Evolutionary conservation across 92 coral and sea anemone species (phyloP).

Genomic region (Galaxea fascicularis): DNA sequence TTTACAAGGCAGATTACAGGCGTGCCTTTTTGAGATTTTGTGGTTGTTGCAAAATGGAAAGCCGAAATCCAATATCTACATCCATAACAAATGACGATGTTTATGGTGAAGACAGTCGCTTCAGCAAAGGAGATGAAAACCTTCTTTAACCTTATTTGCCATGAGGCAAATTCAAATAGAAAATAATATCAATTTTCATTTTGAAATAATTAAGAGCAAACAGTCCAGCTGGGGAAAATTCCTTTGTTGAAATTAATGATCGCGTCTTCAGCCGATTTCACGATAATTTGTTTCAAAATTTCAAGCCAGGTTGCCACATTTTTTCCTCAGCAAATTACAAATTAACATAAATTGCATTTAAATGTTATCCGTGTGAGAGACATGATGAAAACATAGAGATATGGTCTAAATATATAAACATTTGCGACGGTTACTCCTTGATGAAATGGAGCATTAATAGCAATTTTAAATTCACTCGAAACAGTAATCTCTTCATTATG

Average conservation of each 20-base stretch:
- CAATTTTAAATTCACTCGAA: background rate
- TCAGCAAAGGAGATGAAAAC: conserved; percentile 2
- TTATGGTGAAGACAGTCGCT: conserved; percentile 11
- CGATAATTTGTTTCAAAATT: background rate
- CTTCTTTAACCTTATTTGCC: background rate
- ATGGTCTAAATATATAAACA: background rate
- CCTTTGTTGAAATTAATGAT: background rate
- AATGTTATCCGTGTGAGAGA: background rate
- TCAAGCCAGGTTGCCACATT: background rate
- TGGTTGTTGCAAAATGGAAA: conserved; percentile 30
- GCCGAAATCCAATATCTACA: background rate
- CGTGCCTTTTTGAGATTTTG: conserved; percentile 63
- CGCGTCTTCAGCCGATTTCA: background rate
- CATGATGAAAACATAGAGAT: background rate
- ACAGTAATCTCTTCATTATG: background rate
- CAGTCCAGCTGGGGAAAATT: background rate
- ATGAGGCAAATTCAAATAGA: background rate
- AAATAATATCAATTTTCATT: background rate
- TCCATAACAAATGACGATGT: conserved; percentile 16
- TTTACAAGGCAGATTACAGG: conserved; percentile 88
- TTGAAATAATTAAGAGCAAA: background rate
- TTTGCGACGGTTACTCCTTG: background rate
- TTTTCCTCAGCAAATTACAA: background rate
- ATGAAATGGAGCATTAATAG: background rate
- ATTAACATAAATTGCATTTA: background rate